Evolutionary conservation across 2,797 vertebrate species (phyloP), one percentile per base, ranked within the genome.

Genomic region (Tympanoctomys barrerae): DNA sequence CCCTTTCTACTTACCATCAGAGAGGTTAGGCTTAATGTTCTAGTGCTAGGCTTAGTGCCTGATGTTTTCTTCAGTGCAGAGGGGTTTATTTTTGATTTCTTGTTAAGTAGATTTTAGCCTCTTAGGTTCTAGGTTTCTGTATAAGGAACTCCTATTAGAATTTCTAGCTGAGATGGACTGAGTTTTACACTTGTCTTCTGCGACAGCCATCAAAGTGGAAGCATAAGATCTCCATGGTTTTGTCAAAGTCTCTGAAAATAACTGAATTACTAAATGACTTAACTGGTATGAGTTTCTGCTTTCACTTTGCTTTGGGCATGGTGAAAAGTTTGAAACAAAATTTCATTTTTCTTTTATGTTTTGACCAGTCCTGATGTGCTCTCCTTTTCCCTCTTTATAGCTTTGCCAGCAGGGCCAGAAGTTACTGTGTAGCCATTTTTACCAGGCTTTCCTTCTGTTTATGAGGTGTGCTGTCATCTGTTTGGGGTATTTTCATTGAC

Each of bases 221-320:
- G 46, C 54, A 54, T 85, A 79, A 71, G 28, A 22, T 90, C 19
- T 79, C 12, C 7, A 42, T 19, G 66, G 13, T 49, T 94, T 81
- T 77, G 31, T 88, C 22, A 85, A 42, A 94, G 33, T 77, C 33
- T 36, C 14, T 81, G 1, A 90, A 39, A 95, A 83, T 64, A 94
- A 83, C 46, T 61, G 19, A 36, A 33, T 86, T 87, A 87, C 14
- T 71, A 89, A 90, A 84, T 95, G 33, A 22, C n/a, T 94, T 87
- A 28, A 61, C 64, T 91, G 11, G 73, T 31, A 81, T 78, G 33
- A 26, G 28, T 87, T 91, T n/a, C 46, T 91, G 64, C 61, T 95
- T 89, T 93, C 68, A 42, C 57, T 95, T 86, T 90, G 84, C 24
- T 81, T 93, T 94, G 77, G 46, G 31, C 61, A 82, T 9, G 18